These are phyloP conservation scores for Apteryx owenii DNA, from an alignment of 2,113 vertebrate genomes.

Conservation along the genomic window DNA sequence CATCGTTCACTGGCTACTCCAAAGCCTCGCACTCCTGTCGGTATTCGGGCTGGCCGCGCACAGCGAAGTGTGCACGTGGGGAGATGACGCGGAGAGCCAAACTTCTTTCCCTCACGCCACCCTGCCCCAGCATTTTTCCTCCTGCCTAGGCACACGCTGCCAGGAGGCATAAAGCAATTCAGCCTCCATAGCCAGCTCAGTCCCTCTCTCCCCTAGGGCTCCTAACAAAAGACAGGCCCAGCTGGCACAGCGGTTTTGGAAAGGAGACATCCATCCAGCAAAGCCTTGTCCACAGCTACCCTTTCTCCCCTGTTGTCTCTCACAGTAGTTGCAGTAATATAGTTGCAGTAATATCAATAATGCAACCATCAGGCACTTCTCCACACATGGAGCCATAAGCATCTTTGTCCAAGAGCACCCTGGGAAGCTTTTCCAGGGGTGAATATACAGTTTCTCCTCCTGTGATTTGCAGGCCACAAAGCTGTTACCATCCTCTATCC, in stretches of 20 bases:
- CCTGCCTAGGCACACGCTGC: not conserved
- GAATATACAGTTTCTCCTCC: not conserved
- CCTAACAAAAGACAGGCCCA: not conserved
- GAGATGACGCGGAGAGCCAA: not conserved
- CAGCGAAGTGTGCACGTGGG: fast-evolving
- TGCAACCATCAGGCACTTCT: not conserved
- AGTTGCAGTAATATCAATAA: not conserved
- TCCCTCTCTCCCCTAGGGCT: not conserved
- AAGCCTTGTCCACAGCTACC: not conserved
- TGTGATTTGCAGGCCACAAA: not conserved
- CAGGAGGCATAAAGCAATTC: not conserved
- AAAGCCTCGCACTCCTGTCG: fast-evolving
- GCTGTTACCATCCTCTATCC: fast-evolving
- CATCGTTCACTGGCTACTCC: not conserved
- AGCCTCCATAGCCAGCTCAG: not conserved
- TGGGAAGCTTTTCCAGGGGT: not conserved
- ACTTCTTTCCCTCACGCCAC: not conserved
- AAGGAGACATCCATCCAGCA: not conserved
- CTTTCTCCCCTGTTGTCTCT: not conserved
- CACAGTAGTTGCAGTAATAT: not conserved
- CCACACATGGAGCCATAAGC: not conserved
- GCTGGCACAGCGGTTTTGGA: not conserved
- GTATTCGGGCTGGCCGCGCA: fast-evolving
- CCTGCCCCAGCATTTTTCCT: too few species aligned
- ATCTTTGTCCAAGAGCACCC: not conserved